Evolutionary conservation across 2,113 vertebrate species (phyloP).

Genomic region (Pontoporia blainvillei): DNA sequence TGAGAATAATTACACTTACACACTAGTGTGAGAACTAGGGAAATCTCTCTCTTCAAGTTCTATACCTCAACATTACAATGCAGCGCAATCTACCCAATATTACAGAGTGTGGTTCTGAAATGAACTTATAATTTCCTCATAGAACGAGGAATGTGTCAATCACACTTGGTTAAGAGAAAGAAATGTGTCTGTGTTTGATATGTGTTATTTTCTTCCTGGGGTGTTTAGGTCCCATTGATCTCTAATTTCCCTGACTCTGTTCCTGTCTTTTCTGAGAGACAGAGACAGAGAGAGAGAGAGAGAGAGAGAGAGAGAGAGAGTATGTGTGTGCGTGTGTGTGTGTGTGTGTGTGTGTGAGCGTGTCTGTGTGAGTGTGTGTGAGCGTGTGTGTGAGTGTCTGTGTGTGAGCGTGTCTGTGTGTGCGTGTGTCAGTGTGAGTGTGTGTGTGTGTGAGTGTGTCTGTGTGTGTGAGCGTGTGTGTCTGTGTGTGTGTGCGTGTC

Average conservation of each 20-base stretch:
- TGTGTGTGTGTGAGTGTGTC: too few species aligned
- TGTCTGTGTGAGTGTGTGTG: not conserved
- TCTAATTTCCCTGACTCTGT: not conserved
- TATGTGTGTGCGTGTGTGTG: not conserved
- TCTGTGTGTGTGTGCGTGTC: too few species aligned
- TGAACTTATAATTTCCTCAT: not conserved
- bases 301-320: too few species aligned
- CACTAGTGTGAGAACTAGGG: not conserved
- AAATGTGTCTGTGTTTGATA: not conserved
- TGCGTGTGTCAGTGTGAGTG: too few species aligned
- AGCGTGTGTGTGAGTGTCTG: not conserved
- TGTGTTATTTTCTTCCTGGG: not conserved
- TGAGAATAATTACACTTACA: not conserved
- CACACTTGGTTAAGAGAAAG: not conserved
- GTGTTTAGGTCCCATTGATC: not conserved
- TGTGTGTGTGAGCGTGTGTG: too few species aligned
- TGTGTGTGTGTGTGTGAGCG: not conserved
- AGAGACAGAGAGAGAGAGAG: too few species aligned
- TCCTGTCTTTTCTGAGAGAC: not conserved
- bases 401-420: too few species aligned
- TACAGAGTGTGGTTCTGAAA: not conserved
- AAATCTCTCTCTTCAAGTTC: not conserved
- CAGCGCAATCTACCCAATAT: not conserved
- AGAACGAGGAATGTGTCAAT: not conserved
- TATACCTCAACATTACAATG: not conserved